Percentiles rank a stretch among this genome's conserved stretches.
Evolutionary conservation across 2,797 vertebrate species (phyloP).

Genomic region (Rhabdophis nuchalis): DNA sequence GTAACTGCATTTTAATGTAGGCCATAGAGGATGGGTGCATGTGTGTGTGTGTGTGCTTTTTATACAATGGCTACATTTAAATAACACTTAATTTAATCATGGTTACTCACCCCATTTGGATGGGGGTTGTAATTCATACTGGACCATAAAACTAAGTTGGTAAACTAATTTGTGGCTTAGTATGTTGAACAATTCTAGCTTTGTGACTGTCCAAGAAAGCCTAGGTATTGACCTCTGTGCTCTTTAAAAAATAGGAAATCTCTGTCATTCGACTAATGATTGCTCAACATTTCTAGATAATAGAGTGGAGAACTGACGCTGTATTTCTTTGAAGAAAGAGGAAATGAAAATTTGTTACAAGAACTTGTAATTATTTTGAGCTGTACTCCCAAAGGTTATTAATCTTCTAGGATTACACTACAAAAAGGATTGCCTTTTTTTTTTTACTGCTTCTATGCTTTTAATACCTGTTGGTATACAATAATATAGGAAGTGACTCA

Average conservation of each 20-base stretch:
- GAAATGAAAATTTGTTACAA: not conserved
- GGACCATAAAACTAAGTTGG: not conserved
- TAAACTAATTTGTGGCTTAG: not conserved
- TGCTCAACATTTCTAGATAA: conserved; percentile 10
- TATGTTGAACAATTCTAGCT: not conserved
- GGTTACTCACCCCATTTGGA: not conserved
- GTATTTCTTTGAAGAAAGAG: not conserved
- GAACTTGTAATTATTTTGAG: not conserved
- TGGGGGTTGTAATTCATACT: not conserved
- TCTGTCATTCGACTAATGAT: not conserved
- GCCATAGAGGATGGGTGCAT: not conserved
- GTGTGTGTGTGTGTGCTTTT: not conserved
- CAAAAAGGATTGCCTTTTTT: not conserved
- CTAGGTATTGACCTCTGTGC: not conserved
- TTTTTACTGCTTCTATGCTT: not conserved
- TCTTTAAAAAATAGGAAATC: not conserved
- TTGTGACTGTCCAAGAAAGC: not conserved
- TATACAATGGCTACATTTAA: not conserved
- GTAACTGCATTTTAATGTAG: not conserved
- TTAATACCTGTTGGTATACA: not conserved
- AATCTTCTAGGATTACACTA: not conserved
- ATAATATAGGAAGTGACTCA: not conserved
- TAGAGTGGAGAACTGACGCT: not conserved
- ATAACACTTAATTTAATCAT: not conserved
- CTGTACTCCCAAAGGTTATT: not conserved